Percentiles rank a stretch among this genome's conserved stretches.
These are phyloP conservation scores for Nanger granti DNA, from an alignment of 2,113 vertebrate genomes.

Conservation along the genomic window DNA sequence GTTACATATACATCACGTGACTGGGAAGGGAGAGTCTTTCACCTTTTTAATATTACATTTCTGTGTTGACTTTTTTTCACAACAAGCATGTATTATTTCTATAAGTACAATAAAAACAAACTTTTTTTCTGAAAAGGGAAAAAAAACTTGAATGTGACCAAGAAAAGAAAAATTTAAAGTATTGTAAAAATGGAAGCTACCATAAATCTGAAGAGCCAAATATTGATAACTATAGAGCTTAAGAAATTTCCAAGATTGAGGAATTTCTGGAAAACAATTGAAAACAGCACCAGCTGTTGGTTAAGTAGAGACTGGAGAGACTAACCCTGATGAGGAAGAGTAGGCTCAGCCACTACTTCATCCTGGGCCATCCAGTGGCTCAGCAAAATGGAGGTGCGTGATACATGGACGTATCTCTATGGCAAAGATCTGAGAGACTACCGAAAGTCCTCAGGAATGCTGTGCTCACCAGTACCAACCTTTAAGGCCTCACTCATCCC, in stretches of 20 bases:
- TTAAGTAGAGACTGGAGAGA: not conserved
- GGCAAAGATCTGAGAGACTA: not conserved
- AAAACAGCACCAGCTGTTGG: not conserved
- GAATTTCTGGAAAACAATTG: not conserved
- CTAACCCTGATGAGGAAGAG: not conserved
- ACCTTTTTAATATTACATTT: not conserved
- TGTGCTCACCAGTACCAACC: slow-evolving; percentile 74
- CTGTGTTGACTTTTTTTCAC: not conserved
- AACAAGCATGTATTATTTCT: not conserved
- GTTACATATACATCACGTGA: not conserved
- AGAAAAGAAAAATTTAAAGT: slow-evolving; percentile 1
- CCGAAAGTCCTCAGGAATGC: not conserved
- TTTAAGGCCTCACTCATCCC: slow-evolving; percentile 95
- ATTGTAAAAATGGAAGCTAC: not conserved
- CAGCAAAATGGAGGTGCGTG: not conserved
- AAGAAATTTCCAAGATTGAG: not conserved
- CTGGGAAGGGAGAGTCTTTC: not conserved
- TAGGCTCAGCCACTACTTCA: not conserved
- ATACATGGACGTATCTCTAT: not conserved
- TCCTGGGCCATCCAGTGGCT: not conserved
- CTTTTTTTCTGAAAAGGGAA: not conserved
- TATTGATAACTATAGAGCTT: not conserved
- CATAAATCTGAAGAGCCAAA: not conserved
- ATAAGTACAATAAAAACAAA: not conserved
- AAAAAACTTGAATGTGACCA: not conserved